These are phyloP conservation scores for Eurytoma adleriae DNA, from an alignment of 2,888 invertebrate genomes.

Conservation along the genomic window DNA sequence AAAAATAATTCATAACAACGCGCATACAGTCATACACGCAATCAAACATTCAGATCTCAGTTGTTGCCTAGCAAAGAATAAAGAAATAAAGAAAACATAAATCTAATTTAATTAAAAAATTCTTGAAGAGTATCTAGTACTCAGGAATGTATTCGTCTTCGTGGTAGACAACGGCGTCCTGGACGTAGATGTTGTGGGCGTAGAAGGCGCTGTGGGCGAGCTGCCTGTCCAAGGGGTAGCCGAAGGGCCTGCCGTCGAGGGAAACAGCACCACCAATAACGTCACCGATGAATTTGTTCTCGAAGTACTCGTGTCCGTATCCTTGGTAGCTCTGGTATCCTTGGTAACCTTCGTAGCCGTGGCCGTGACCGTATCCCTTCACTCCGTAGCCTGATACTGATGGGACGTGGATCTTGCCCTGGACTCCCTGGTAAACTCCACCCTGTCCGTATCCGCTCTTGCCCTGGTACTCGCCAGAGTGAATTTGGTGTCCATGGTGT, in stretches of 20 bases:
- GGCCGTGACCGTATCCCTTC: constrained; percentile 49
- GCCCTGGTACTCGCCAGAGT: neutral
- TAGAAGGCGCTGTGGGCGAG: constrained; percentile 73
- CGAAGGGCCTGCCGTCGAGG: constrained; percentile 77
- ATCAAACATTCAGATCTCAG: neutral
- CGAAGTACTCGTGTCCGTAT: constrained; percentile 66
- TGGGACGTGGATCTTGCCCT: neutral
- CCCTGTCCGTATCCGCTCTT: neutral
- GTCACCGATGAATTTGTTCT: constrained; percentile 65
- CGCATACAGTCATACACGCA: constrained; percentile 21
- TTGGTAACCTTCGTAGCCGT: constrained; percentile 6
- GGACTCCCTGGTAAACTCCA: neutral
- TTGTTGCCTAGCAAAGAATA: constrained; percentile 1
- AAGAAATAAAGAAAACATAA: constrained; percentile 25
- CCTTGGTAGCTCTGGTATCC: constrained; percentile 59
- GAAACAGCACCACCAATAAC: constrained; percentile 74
- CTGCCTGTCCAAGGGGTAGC: constrained; percentile 79
- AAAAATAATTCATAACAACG: constrained; percentile 2
- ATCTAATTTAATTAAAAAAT: constrained; percentile 23
- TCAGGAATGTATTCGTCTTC: constrained; percentile 69
- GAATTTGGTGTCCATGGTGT: neutral
- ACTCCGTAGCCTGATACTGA: neutral
- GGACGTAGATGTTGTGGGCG: constrained; percentile 77
- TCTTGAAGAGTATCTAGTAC: constrained; percentile 23
- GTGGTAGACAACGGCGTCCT: constrained; percentile 78